Base-by-base conservation (phyloP, 1,140 invertebrate species). In the Drosophila sulfurigaster region DNA sequence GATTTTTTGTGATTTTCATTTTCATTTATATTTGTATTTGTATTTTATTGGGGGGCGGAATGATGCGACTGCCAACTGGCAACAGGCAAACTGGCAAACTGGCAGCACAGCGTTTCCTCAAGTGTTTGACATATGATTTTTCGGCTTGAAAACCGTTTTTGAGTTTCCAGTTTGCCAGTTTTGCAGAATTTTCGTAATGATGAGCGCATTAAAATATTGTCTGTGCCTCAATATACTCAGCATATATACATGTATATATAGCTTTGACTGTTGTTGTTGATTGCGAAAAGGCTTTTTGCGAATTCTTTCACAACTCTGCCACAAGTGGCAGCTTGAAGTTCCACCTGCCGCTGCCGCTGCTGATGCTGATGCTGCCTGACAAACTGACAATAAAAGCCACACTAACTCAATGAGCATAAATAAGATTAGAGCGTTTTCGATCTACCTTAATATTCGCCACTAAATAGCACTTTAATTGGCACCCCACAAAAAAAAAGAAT, bases 81-180 rank as follows among this genome's bases (percentile, higher is more conserved):
- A 43, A 30, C 16, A 10, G 5, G 35, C 48, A 51, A 25, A 30
- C 57, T 45, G 54, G 38, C 38, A 59, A 43, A 46, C 41, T 43
- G 41, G 41, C 41, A 43, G 41, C 41, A 2, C 41, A n/a, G 41
- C 11, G 66, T 52, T 32, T 72, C 45, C 51, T 85, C 63, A 70
- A 87, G 82, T 87, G 79, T 88, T 87, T 87, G 82, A 87, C 82
- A 87, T 87, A 87, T 88, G 82, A 88, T 87, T 86, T 87, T 86
- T 77, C 16, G 46, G 82, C 73, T 85, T 82, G 68, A 82, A 82
- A 82, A 77, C 51, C 65, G 59, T 75, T 81, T 83, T 74, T 65
- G 76, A 75, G 82, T 86, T 81, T 64, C 75, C 81, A 85, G 78
- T 78, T 75, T 67, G 78, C 35, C 35, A 75, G 75, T 87, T 25